These are phyloP conservation scores for Drosophila austrosaltans DNA, from an alignment of 2,888 invertebrate species.

Conservation along the genomic window DNA sequence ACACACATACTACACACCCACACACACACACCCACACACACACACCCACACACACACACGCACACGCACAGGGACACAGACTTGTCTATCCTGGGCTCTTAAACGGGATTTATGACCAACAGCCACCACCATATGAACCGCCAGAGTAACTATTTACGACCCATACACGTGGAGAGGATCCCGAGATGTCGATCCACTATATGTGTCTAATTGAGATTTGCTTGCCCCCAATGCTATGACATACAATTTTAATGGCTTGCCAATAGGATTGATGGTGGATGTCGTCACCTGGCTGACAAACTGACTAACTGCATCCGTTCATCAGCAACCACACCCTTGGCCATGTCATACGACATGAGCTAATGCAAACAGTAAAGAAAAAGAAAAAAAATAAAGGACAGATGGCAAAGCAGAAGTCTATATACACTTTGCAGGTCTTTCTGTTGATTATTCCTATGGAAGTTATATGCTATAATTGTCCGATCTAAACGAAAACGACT, in stretches of 20 bases:
- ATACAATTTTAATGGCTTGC: slow-evolving; percentile 20
- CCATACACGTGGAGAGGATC: slow-evolving; percentile 7
- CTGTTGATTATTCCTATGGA: too few species aligned
- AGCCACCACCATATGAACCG: slow-evolving; percentile 11
- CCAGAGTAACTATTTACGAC: slow-evolving; percentile 16
- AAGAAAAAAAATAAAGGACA: too few species aligned
- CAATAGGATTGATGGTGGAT: slow-evolving; percentile 10
- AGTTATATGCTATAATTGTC: too few species aligned
- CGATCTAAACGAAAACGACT: too few species aligned
- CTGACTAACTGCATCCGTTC: slow-evolving; percentile 11
- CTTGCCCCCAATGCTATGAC: slow-evolving; percentile 12
- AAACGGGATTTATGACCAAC: slow-evolving; percentile 45
- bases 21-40: slow-evolving; percentile 12
- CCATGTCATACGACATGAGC: too few species aligned
- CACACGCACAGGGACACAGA: not conserved
- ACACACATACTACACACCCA: slow-evolving; percentile 12
- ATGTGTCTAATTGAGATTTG: slow-evolving; percentile 21
- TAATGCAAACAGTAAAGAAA: too few species aligned
- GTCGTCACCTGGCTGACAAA: slow-evolving; percentile 4
- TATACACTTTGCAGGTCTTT: too few species aligned
- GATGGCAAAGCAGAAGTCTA: too few species aligned
- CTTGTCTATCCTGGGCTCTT: slow-evolving; percentile 29
- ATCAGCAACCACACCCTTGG: not conserved
- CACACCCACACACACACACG: slow-evolving; percentile 24
- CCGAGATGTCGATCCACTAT: not conserved